These are phyloP conservation scores for Etheostoma nigrum DNA, from an alignment of 2,797 vertebrate species.

Conservation along the genomic window DNA sequence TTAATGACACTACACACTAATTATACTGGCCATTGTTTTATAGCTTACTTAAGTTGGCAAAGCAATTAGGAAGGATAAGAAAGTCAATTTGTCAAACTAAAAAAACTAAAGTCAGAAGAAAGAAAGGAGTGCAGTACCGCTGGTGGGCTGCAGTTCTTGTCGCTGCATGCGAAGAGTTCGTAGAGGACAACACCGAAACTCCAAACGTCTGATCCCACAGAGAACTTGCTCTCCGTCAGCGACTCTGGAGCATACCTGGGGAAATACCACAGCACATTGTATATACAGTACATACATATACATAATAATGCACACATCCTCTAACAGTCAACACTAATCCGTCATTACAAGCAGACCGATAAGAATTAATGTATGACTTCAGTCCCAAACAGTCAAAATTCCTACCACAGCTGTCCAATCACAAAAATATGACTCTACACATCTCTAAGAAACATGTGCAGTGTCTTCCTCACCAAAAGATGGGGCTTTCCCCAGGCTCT, in stretches of 20 bases:
- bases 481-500: constrained; percentile 97
- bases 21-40: neutral
- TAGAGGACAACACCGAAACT: constrained; percentile 98
- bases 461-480: constrained; percentile 93
- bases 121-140: constrained; percentile 82
- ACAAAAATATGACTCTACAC: neutral
- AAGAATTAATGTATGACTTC: neutral
- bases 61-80: neutral
- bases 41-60: neutral
- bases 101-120: neutral
- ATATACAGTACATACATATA: neutral
- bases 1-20: constrained; percentile 11
- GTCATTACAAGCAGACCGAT: constrained; percentile 1
- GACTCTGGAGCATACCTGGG: constrained; percentile 97
- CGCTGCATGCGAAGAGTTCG: constrained; percentile 96
- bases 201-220: constrained; percentile 97
- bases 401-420: neutral
- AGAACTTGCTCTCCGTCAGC: constrained; percentile 97
- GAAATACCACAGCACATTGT: constrained; percentile 14
- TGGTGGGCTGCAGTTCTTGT: constrained; percentile 97
- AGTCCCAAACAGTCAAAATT: neutral
- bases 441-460: neutral
- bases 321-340: neutral
- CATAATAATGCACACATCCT: neutral
- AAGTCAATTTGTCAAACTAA: neutral